Base-by-base conservation (phyloP, 2,888 invertebrate species). In the Torymus tubicola region DNA sequence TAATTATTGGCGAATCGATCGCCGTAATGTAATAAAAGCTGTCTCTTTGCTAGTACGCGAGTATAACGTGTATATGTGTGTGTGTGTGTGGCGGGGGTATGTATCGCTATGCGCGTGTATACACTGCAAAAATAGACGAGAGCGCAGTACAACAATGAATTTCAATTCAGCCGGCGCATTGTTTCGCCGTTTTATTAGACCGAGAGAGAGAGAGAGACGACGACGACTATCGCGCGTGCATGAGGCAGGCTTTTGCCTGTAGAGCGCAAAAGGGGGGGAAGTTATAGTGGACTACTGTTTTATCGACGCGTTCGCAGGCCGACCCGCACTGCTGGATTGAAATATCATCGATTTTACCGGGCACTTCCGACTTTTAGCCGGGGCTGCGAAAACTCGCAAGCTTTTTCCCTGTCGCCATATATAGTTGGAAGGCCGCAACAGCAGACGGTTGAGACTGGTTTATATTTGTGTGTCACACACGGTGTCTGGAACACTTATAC, bases 1-100 rank as follows among this genome's bases (percentile, higher is more conserved):
- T 58, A 80, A 80, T 70, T 80, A 80, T 80, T 74, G 79, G 68
- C 60, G 21, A 80, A 75, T 75, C 69, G 75, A 80, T 60, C 70
- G 70, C 68, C 42, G n/a, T 63, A 70, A 75, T 70, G 24, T 65
- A 75, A 80, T 80, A 75, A 80, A 68, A 75, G 65, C 12, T 42
- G 8, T 18, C 14, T 12, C 13, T 52, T 8, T 31, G 3, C 31
- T 31, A 1, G 42, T 8, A 1, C 42, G 68, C 61, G 12, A 18
- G 60, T 60, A 16, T 18, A 8, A 18, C 11, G 11, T 12, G 42
- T 16, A 53, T 24, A 31, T 52, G 55, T 67, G 58, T 65, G 64
- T 63, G 61, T 63, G 55, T 21, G 2, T 21, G 21, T 21, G 2
- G n/a, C 73, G n/a, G n/a, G n/a, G 58, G 67, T 75, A 75, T 13